A percentile compares a stretch with the other conserved stretches of the same genome.
Evolutionary conservation across 2,797 vertebrate genomes (phyloP).

Genomic region (Loriculus beryllinus): DNA sequence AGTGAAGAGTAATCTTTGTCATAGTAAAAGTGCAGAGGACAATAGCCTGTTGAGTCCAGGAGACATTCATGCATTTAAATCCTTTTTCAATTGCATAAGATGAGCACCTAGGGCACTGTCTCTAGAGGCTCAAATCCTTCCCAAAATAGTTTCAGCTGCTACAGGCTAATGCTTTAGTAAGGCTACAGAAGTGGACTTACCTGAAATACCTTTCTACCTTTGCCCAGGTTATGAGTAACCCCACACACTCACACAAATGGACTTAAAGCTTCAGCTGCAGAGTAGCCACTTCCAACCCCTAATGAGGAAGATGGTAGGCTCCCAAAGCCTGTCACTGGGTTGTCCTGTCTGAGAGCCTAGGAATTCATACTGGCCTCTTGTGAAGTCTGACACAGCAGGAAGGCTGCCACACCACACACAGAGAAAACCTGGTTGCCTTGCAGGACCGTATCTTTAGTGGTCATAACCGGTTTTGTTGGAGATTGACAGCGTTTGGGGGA

Average conservation of each 20-base stretch:
- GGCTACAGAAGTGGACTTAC: not conserved
- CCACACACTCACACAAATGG: not conserved
- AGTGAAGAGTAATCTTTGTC: not conserved
- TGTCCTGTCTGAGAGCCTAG: not conserved
- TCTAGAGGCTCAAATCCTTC: not conserved
- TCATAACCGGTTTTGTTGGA: not conserved
- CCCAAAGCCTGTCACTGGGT: not conserved
- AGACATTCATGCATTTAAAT: not conserved
- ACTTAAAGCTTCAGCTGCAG: not conserved
- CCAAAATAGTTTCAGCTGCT: not conserved
- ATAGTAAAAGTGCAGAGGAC: not conserved
- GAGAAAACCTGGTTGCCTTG: not conserved
- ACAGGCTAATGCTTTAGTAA: not conserved
- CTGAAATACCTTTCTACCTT: not conserved
- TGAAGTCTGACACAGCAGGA: not conserved
- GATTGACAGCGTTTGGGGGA: not conserved
- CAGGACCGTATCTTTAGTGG: not conserved
- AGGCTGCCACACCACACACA: not conserved
- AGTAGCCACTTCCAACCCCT: not conserved
- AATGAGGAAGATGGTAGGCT: not conserved
- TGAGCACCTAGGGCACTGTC: not conserved
- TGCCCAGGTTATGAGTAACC: not conserved
- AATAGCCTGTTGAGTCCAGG: not conserved
- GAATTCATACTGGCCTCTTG: not conserved
- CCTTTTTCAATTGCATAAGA: not conserved